A percentile compares a stretch with the other conserved stretches of the same genome.
phyloP scores from a whole-genome alignment of 2,113 vertebrate genomes.

The Conger conger region DNA sequence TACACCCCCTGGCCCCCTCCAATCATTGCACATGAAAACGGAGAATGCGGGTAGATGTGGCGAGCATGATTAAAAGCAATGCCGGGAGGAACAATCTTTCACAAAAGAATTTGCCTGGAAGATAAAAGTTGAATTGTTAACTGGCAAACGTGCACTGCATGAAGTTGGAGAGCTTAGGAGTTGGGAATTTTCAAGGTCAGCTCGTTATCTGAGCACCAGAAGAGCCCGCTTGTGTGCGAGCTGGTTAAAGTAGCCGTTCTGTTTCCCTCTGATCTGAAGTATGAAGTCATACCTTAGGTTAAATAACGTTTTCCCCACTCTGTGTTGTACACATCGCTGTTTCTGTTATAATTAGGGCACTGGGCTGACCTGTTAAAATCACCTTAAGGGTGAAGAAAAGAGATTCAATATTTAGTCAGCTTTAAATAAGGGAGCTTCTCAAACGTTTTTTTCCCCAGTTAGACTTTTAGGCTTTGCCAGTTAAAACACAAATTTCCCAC shows the following conservation, averaged over 20 bases:
- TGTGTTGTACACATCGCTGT: background rate
- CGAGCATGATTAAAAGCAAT: conserved; percentile 30
- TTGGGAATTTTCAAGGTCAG: conserved; percentile 38
- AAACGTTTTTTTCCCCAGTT: no score
- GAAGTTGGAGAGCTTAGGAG: conserved; percentile 27
- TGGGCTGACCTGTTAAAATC: background rate
- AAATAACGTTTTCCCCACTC: background rate
- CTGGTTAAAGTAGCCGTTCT: conserved; percentile 55
- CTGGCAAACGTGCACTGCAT: conserved; percentile 37
- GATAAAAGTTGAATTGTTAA: conserved; percentile 48
- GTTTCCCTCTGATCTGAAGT: conserved; percentile 43
- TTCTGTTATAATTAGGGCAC: background rate
- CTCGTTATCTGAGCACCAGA: conserved; percentile 29
- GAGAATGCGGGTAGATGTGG: conserved; percentile 25
- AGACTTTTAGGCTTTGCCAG: no score
- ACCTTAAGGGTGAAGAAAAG: background rate
- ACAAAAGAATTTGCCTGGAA: conserved; percentile 45
- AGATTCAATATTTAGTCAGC: background rate
- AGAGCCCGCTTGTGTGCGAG: conserved; percentile 34
- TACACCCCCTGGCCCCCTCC: conserved; percentile 22
- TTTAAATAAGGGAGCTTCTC: background rate
- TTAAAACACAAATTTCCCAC: no score
- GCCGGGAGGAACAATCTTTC: conserved; percentile 40
- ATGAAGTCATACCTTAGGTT: conserved; percentile 32
- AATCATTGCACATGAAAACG: conserved; percentile 21